These are phyloP conservation scores for Microtus montanus DNA, from an alignment of 2,113 vertebrate genomes.

Conservation along the genomic window DNA sequence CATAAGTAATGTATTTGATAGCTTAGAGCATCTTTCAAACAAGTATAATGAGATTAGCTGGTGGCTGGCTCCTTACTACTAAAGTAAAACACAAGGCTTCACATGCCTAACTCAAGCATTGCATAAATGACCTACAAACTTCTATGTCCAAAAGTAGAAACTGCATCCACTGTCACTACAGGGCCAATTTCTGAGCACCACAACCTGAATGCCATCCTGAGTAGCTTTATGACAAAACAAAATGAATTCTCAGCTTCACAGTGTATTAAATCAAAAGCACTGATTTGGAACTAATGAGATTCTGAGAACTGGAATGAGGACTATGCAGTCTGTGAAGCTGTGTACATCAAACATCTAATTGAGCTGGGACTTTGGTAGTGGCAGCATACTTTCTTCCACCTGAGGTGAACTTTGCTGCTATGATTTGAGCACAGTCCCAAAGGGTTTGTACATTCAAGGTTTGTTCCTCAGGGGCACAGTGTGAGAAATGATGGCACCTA, in stretches of 20 bases:
- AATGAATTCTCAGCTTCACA: neutral
- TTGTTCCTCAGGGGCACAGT: neutral
- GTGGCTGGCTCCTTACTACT: constrained; percentile 5
- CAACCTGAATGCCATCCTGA: neutral
- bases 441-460: neutral
- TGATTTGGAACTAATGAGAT: neutral
- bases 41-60: neutral
- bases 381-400: neutral
- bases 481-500: neutral
- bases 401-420: neutral
- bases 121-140: neutral
- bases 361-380: neutral
- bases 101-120: neutral
- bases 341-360: neutral
- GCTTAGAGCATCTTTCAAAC: neutral
- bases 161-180: neutral
- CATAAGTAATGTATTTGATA: neutral
- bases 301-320: neutral
- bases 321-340: neutral
- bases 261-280: neutral
- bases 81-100: constrained; percentile 1
- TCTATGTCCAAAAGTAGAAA: neutral
- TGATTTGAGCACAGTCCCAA: neutral
- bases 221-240: neutral
- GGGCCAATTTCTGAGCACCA: neutral